Percentiles rank a stretch among this genome's conserved stretches.
Evolutionary conservation across 2,888 invertebrate genomes (phyloP).

Genomic region (Philereme transversata): DNA sequence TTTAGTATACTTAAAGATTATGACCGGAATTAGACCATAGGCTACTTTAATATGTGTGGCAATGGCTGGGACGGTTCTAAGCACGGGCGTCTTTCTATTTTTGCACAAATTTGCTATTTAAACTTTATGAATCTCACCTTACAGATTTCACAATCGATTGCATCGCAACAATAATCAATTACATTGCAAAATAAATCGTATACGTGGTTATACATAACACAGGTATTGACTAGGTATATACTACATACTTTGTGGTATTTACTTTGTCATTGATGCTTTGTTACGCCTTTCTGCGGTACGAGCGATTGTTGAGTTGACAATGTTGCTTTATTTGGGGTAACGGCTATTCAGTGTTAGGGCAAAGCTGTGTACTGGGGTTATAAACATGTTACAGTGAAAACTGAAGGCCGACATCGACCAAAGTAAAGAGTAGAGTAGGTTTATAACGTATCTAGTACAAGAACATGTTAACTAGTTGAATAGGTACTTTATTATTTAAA

Average conservation of each 20-base stretch:
- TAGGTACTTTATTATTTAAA: too few relatives aligned
- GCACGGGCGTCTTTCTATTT: too few relatives aligned
- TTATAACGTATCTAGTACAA: too few relatives aligned
- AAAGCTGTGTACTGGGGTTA: background rate
- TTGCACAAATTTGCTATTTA: too few relatives aligned
- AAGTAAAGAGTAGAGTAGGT: too few relatives aligned
- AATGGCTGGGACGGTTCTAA: too few relatives aligned
- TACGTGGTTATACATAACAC: background rate
- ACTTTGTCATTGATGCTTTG: conserved; percentile 29
- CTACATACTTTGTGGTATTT: conserved; percentile 10
- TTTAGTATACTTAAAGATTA: too few relatives aligned
- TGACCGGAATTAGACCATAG: too few relatives aligned
- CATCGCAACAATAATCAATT: too few relatives aligned
- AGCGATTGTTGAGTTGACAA: conserved; percentile 23
- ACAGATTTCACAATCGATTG: conserved; percentile 11
- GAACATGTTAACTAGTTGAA: too few relatives aligned
- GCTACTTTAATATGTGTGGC: too few relatives aligned
- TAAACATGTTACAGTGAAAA: background rate
- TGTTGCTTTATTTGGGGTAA: conserved; percentile 18
- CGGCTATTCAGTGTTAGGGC: conserved; percentile 9
- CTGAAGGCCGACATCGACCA: background rate
- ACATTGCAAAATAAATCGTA: background rate
- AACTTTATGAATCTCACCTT: background rate
- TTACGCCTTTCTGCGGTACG: conserved; percentile 36
- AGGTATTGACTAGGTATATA: conserved; percentile 6